Conservation (phyloP, 92 coral and sea anemone genomes). For the Pocillopora grandis region DNA sequence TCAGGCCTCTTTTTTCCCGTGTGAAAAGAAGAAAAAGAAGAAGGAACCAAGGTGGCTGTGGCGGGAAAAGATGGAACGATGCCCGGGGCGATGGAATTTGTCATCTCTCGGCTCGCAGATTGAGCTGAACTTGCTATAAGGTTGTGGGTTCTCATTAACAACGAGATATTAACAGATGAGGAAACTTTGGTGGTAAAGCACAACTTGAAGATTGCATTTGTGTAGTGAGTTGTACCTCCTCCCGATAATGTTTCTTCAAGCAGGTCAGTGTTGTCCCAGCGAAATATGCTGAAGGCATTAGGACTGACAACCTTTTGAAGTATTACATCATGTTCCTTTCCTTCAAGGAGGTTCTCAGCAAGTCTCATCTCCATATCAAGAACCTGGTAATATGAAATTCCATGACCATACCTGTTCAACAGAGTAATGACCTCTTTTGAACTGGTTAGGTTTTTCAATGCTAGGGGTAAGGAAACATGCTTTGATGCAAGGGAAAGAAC, state of each 20-base stretch:
- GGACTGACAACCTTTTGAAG: slow-evolving; percentile 39
- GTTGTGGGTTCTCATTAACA: too few relatives aligned
- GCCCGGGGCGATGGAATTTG: too few relatives aligned
- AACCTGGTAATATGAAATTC: slow-evolving; percentile 56
- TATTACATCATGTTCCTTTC: slow-evolving; percentile 38
- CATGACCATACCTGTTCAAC: slow-evolving; percentile 62
- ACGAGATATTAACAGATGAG: slow-evolving; percentile 2
- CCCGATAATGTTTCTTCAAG: slow-evolving; percentile 64
- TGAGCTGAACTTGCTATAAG: too few relatives aligned
- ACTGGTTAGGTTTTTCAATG: slow-evolving; percentile 66
- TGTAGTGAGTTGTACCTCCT: slow-evolving; percentile 60
- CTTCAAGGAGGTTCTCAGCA: slow-evolving; percentile 41
- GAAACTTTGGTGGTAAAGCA: neutral
- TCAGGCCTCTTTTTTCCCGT: too few relatives aligned
- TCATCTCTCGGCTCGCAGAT: too few relatives aligned
- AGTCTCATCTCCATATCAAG: slow-evolving; percentile 54
- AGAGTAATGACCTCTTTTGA: slow-evolving; percentile 50
- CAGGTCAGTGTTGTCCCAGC: slow-evolving; percentile 64
- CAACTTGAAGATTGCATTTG: slow-evolving; percentile 54
- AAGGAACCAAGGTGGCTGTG: too few relatives aligned
- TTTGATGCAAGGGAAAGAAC: slow-evolving; percentile 64
- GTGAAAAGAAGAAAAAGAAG: too few relatives aligned
- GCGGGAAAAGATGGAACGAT: too few relatives aligned
- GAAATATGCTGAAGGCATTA: slow-evolving; percentile 51
- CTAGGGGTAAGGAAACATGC: slow-evolving; percentile 47